Conservation (phyloP, 2,113 vertebrate genomes). For the Parus major region DNA sequence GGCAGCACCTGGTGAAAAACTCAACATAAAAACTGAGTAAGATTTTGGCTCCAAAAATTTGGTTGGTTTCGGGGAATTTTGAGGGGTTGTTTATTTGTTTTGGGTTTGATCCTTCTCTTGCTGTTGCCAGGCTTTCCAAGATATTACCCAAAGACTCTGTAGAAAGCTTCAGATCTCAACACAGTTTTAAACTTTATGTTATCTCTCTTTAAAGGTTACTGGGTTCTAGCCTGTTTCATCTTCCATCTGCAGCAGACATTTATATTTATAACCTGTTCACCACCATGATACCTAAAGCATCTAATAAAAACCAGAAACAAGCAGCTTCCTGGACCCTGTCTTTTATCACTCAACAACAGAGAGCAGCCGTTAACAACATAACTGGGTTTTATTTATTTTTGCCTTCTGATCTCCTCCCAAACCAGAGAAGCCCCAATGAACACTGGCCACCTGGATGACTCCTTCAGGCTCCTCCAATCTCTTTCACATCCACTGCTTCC, state of each 20-base stretch:
- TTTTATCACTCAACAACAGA: background rate
- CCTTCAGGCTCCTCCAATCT: background rate
- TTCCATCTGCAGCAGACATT: background rate
- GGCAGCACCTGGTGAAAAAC: background rate
- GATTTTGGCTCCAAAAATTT: background rate
- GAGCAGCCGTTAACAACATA: background rate
- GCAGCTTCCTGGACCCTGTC: background rate
- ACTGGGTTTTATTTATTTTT: slow-evolving; percentile 2
- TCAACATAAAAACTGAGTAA: background rate
- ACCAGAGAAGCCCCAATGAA: background rate
- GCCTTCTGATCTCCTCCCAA: background rate
- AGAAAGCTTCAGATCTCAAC: background rate
- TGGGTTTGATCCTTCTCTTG: background rate
- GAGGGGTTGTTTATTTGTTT: background rate
- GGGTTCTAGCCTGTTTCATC: background rate
- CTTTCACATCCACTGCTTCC: background rate
- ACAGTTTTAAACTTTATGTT: background rate
- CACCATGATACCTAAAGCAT: background rate
- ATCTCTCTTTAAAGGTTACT: background rate
- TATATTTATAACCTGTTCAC: background rate
- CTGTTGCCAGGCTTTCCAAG: background rate
- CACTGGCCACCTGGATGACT: background rate
- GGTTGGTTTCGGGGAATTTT: background rate
- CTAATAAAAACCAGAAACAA: slow-evolving; percentile 6
- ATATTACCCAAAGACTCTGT: background rate